A percentile compares a stretch with the other conserved stretches of the same genome.
Evolutionary conservation across 2,888 invertebrate genomes (phyloP).

Genomic region (Falcaria lacertinaria): DNA sequence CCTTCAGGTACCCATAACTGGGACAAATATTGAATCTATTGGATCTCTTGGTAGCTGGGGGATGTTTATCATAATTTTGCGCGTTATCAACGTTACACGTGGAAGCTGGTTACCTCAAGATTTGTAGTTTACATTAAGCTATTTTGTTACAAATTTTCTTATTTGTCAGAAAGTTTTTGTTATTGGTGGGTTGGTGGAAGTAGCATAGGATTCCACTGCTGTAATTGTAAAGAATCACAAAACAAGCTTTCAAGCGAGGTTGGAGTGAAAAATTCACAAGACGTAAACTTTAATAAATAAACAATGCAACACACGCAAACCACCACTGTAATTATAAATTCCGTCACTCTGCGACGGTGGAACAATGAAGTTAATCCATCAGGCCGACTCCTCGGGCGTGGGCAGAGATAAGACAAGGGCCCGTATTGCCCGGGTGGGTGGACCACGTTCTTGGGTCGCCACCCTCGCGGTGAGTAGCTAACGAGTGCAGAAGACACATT

Average conservation of each 20-base stretch:
- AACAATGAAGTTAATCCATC: slow-evolving; percentile 80
- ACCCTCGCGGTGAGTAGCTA: slow-evolving; percentile 39
- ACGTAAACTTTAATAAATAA: not conserved
- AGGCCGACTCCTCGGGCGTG: slow-evolving; percentile 71
- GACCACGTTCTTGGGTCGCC: slow-evolving; percentile 56
- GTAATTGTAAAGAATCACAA: too few relatives aligned
- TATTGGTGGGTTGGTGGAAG: too few relatives aligned
- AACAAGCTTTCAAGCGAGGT: too few relatives aligned
- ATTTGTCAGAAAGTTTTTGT: too few relatives aligned
- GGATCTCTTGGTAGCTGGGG: slow-evolving; percentile 2
- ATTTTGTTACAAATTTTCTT: too few relatives aligned
- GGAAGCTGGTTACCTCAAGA: not conserved
- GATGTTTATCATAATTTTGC: not conserved
- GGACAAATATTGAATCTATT: slow-evolving; percentile 52
- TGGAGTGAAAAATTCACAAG: not conserved
- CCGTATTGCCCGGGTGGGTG: slow-evolving; percentile 45
- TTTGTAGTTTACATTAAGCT: not conserved
- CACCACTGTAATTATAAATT: slow-evolving; percentile 73
- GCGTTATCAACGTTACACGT: not conserved
- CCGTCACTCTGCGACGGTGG: slow-evolving; percentile 69
- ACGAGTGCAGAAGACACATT: slow-evolving; percentile 16
- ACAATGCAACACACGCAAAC: slow-evolving; percentile 2
- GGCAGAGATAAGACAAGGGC: slow-evolving; percentile 76
- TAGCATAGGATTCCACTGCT: too few relatives aligned
- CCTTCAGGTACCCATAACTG: slow-evolving; percentile 59